These are phyloP conservation scores for Trididemnum miniatum DNA, from an alignment of 23 tunicate genomes.

Conservation along the genomic window DNA sequence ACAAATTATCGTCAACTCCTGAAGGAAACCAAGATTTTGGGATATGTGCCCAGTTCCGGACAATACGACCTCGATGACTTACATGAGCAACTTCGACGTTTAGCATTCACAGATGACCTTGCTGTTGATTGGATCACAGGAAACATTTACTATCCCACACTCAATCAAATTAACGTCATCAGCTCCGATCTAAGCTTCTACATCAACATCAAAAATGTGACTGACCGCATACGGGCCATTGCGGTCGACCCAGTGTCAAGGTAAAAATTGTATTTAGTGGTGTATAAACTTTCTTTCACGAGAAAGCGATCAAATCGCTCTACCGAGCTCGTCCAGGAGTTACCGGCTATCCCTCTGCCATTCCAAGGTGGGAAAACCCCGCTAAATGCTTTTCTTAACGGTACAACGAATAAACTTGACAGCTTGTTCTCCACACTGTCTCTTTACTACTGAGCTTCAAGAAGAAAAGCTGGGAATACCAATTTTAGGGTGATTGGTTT, in stretches of 20 bases:
- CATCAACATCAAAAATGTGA: not conserved
- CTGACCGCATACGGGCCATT: not conserved
- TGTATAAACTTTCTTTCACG: not conserved
- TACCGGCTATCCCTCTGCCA: too few species aligned
- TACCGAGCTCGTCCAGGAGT: not conserved
- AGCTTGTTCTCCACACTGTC: too few species aligned
- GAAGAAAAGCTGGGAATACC: too few species aligned
- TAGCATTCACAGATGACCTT: constrained; percentile 12
- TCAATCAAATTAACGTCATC: not conserved
- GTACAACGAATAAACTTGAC: too few species aligned
- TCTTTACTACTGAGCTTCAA: too few species aligned
- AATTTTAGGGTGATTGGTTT: too few species aligned
- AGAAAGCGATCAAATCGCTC: too few species aligned
- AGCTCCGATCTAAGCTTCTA: not conserved
- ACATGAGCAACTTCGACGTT: not conserved
- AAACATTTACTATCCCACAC: not conserved
- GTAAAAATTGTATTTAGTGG: not conserved
- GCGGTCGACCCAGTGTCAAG: constrained; percentile 8
- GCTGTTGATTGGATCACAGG: constrained; percentile 18
- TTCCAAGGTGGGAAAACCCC: too few species aligned
- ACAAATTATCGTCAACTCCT: not conserved
- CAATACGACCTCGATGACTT: not conserved
- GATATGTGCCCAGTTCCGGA: not conserved
- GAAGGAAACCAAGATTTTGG: not conserved
- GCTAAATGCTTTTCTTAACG: too few species aligned